Evolutionary conservation across 2,797 vertebrate genomes (phyloP).

Genomic region (Scarus forsteni): DNA sequence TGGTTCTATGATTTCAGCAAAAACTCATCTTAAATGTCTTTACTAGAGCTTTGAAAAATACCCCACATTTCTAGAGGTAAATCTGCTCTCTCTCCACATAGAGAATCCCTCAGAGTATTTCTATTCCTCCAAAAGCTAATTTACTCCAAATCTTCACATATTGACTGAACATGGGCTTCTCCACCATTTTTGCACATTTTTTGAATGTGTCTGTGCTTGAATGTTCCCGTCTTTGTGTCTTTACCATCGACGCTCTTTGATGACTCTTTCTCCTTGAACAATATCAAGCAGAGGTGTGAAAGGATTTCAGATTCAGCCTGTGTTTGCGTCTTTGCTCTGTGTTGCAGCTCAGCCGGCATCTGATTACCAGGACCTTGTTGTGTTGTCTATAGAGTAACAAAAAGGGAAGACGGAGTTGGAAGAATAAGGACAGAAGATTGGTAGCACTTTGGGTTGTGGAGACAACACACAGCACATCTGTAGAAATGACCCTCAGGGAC

Average conservation of each 20-base stretch:
- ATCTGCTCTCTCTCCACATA: conserved; percentile 7
- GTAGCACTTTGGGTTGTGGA: conserved; percentile 55
- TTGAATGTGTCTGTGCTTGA: conserved; percentile 41
- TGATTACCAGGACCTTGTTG: conserved; percentile 70
- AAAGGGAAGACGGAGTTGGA: conserved; percentile 33
- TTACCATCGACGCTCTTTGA: conserved; percentile 39
- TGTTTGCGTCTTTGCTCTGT: conserved; percentile 50
- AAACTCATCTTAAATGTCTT: no score
- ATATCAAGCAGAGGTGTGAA: conserved; percentile 72
- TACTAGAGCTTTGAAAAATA: neutral
- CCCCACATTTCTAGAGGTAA: neutral
- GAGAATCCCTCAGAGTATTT: conserved; percentile 15
- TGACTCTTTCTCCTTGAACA: conserved; percentile 77
- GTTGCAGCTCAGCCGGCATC: conserved; percentile 59
- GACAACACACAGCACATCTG: conserved; percentile 73
- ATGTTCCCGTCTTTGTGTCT: conserved; percentile 44
- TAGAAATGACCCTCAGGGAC: conserved; percentile 62
- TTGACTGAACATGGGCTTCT: conserved; percentile 19
- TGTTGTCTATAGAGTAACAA: conserved; percentile 64
- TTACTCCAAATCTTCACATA: conserved; percentile 20
- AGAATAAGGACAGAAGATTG: conserved; percentile 36
- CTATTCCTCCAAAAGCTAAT: conserved; percentile 22
- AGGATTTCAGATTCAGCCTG: conserved; percentile 69
- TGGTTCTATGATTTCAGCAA: no score
- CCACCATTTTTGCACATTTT: conserved; percentile 47